phyloP scores from a whole-genome alignment of 2,797 vertebrate genomes.

The Hylomyscus alleni region DNA sequence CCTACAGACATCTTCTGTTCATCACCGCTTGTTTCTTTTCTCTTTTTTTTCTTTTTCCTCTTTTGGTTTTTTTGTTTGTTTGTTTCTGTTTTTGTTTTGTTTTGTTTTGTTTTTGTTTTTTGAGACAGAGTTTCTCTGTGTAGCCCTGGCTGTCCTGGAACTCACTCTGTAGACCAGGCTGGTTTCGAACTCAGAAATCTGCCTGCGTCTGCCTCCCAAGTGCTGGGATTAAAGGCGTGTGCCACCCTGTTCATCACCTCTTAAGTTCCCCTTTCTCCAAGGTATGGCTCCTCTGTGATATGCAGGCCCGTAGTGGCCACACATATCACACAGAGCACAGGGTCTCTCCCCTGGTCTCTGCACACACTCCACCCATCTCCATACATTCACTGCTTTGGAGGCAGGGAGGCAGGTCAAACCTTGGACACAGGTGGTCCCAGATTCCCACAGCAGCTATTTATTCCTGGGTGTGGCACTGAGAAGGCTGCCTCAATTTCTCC shows the following conservation, averaged over 20 bases:
- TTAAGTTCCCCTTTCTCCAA: not conserved
- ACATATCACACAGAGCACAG: too few relatives aligned
- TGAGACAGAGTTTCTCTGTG: too few relatives aligned
- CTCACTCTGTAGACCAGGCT: too few relatives aligned
- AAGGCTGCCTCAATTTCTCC: not conserved
- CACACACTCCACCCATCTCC: not conserved
- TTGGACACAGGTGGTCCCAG: not conserved
- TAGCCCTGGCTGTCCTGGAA: too few relatives aligned
- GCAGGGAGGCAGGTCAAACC: not conserved
- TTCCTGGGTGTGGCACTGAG: not conserved
- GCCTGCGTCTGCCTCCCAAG: too few relatives aligned
- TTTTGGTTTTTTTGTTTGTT: too few relatives aligned
- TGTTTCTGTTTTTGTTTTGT: too few relatives aligned
- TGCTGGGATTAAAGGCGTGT: too few relatives aligned
- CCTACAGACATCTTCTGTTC: not conserved
- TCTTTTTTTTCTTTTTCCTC: not conserved
- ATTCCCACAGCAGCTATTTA: too few relatives aligned
- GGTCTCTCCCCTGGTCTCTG: too few relatives aligned
- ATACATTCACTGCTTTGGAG: not conserved
- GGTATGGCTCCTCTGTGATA: not conserved
- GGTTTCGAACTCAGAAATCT: too few relatives aligned
- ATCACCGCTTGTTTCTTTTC: not conserved
- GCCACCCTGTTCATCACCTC: not conserved
- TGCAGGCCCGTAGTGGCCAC: not conserved
- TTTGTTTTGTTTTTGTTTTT: too few relatives aligned